phyloP scores from a whole-genome alignment of 2,888 invertebrate genomes.

The Lepetodrilus schrolli region DNA sequence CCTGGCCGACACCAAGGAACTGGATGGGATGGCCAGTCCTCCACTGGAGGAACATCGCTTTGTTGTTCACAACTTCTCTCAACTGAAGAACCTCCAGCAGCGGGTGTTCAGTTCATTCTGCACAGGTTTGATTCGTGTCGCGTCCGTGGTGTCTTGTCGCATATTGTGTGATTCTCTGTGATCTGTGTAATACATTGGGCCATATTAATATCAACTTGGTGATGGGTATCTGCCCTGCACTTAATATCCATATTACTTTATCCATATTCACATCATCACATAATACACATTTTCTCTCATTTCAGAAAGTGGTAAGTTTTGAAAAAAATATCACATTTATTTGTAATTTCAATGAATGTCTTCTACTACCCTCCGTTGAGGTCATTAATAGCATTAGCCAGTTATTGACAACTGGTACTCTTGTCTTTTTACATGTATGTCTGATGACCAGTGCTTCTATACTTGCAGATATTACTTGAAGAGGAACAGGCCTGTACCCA shows the following conservation, averaged over 20 bases:
- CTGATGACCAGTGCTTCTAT: no score
- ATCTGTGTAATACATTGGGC: background rate
- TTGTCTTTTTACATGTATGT: background rate
- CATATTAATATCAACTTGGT: background rate
- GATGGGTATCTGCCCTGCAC: background rate
- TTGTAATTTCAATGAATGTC: no score
- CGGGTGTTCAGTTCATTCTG: conserved; percentile 38
- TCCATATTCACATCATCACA: conserved; percentile 35
- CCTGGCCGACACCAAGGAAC: conserved; percentile 53
- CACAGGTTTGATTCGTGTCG: conserved; percentile 37
- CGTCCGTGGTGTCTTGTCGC: no score
- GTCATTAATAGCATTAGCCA: no score
- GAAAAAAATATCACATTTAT: background rate
- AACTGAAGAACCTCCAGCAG: conserved; percentile 31
- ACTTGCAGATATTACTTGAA: no score
- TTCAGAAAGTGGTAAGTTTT: conserved; percentile 59
- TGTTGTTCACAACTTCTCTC: conserved; percentile 44
- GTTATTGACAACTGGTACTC: no score
- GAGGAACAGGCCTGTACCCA: no score
- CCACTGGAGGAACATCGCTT: conserved; percentile 53
- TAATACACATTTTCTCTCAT: conserved; percentile 57
- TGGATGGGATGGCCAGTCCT: conserved; percentile 54
- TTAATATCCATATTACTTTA: background rate
- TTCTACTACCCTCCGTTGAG: no score
- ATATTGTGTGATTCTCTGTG: no score